Evolutionary conservation across 2,888 invertebrate species (phyloP).

Genomic region (Thereva nobilitata): DNA sequence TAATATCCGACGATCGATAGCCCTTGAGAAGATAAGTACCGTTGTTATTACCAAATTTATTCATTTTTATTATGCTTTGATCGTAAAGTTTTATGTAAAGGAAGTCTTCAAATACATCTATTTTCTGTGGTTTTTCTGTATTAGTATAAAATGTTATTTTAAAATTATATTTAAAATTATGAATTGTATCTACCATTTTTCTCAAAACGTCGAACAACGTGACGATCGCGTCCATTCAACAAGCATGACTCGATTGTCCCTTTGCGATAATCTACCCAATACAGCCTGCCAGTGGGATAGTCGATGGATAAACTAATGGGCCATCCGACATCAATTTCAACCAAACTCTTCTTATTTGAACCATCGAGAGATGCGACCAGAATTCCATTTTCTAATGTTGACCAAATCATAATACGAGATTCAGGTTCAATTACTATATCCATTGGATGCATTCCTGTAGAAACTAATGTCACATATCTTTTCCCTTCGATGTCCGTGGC

Average conservation of each 20-base stretch:
- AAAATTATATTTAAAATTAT: constrained; percentile 4
- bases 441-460: constrained; percentile 66
- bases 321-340: constrained; percentile 68
- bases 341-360: constrained; percentile 61
- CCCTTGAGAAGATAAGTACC: constrained; percentile 63
- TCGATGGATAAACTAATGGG: constrained; percentile 78
- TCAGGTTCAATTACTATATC: constrained; percentile 72
- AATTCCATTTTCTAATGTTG: constrained; percentile 72
- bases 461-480: constrained; percentile 53
- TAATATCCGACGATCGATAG: constrained; percentile 66
- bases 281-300: constrained; percentile 72
- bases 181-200: constrained; percentile 55
- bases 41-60: constrained; percentile 68
- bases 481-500: constrained; percentile 56
- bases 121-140: constrained; percentile 67
- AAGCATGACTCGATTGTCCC: constrained; percentile 71
- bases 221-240: constrained; percentile 70
- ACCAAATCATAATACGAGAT: constrained; percentile 71
- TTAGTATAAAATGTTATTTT: constrained; percentile 18
- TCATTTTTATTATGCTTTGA: constrained; percentile 66
- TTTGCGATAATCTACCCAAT: constrained; percentile 84
- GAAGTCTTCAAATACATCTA: constrained; percentile 75
- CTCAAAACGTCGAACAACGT: constrained; percentile 63
- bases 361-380: constrained; percentile 71
- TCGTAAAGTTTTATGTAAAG: constrained; percentile 70